Percentiles rank a stretch among this genome's conserved stretches.
Evolutionary conservation across 2,113 vertebrate genomes (phyloP).

Genomic region (Numida meleagris): DNA sequence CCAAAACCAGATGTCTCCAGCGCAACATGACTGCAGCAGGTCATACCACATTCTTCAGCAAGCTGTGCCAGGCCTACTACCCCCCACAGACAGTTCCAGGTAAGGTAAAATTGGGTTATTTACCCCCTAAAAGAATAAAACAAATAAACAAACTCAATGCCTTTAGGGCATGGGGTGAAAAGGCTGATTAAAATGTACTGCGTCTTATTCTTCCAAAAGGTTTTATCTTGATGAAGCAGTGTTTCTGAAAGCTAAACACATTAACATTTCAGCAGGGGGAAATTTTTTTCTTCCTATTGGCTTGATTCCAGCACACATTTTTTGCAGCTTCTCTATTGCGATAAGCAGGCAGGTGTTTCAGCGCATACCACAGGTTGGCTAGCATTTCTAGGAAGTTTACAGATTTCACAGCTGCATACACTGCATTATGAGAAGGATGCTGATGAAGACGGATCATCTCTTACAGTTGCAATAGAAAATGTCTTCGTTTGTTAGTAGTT

Average conservation of each 20-base stretch:
- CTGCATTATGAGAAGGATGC: background rate
- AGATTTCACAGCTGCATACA: background rate
- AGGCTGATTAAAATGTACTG: background rate
- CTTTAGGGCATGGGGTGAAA: background rate
- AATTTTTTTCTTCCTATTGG: background rate
- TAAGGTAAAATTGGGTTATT: slow-evolving; percentile 20
- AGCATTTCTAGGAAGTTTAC: background rate
- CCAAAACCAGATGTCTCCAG: slow-evolving; percentile 83
- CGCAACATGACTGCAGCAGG: slow-evolving; percentile 61
- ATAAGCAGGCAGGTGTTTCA: background rate
- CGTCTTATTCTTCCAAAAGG: background rate
- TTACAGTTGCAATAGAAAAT: background rate
- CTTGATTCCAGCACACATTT: background rate
- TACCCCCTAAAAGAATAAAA: slow-evolving; percentile 1
- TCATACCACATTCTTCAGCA: slow-evolving; percentile 63
- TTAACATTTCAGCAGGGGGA: background rate
- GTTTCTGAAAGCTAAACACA: background rate
- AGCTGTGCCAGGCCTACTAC: slow-evolving; percentile 34
- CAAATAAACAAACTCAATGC: background rate
- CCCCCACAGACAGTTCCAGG: background rate
- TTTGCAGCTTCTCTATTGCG: background rate
- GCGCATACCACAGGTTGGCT: too few relatives aligned
- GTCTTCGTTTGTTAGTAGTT: background rate
- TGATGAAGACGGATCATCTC: background rate
- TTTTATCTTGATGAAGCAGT: background rate